These are phyloP conservation scores for Synanthedon formicaeformis DNA, from an alignment of 2,888 invertebrate species.

Conservation along the genomic window DNA sequence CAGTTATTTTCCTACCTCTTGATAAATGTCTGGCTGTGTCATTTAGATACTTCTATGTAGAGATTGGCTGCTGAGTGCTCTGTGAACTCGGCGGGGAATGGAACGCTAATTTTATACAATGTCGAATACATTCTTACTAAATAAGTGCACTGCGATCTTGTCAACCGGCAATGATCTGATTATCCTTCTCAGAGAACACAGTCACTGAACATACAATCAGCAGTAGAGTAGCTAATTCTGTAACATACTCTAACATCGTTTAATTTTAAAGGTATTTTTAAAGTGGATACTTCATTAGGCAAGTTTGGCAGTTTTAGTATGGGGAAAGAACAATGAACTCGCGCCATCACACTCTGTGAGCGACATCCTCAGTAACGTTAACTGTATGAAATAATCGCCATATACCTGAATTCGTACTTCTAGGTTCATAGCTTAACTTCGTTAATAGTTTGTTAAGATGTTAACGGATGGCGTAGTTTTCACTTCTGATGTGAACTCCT, in stretches of 20 bases:
- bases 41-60: neutral
- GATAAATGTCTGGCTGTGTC: neutral
- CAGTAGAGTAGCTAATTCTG: conserved; percentile 10
- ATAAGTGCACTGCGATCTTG: conserved; percentile 36
- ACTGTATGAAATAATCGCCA: too few species aligned
- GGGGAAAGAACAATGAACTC: too few species aligned
- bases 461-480: too few species aligned
- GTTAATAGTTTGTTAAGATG: too few species aligned
- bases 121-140: conserved; percentile 14
- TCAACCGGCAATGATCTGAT: conserved; percentile 54
- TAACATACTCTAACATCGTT: neutral
- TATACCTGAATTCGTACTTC: too few species aligned
- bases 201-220: conserved; percentile 31
- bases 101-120: neutral
- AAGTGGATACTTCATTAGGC: too few species aligned
- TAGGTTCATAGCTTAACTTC: too few species aligned
- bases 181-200: conserved; percentile 49
- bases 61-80: neutral
- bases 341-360: too few species aligned
- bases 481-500: neutral
- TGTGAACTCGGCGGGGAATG: neutral
- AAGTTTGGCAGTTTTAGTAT: too few species aligned
- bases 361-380: too few species aligned
- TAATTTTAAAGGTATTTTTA: too few species aligned
- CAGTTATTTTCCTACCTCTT: neutral